These are phyloP conservation scores for Agraylea sexmaculata DNA, from an alignment of 1,140 invertebrate species.

Conservation along the genomic window DNA sequence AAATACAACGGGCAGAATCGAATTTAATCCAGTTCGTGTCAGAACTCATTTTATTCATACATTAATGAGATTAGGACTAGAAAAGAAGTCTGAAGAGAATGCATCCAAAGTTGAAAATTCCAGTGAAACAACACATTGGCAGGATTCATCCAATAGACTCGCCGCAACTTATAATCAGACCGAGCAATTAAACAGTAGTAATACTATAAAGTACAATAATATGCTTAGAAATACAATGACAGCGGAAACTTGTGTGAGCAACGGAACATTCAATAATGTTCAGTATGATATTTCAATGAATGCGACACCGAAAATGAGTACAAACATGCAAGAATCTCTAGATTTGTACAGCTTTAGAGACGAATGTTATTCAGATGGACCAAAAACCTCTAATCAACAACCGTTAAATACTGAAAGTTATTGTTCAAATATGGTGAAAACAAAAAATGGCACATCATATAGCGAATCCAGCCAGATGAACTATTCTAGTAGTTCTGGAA, in stretches of 20 bases:
- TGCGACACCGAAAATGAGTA: slow-evolving; percentile 18
- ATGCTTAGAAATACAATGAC: slow-evolving; percentile 30
- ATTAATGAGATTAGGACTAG: slow-evolving; percentile 85
- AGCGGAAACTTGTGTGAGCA: slow-evolving; percentile 48
- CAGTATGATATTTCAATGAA: slow-evolving; percentile 40
- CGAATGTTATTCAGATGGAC: slow-evolving; percentile 43
- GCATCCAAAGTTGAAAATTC: slow-evolving; percentile 13
- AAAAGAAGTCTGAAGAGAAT: slow-evolving; percentile 45
- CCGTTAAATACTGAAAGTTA: slow-evolving; percentile 24
- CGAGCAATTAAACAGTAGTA: slow-evolving; percentile 3
- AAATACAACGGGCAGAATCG: slow-evolving; percentile 84
- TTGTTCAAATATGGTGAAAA: slow-evolving; percentile 30
- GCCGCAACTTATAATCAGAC: slow-evolving; percentile 8
- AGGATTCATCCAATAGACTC: slow-evolving; percentile 13
- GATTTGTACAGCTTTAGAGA: slow-evolving; percentile 55
- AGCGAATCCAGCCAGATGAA: slow-evolving; percentile 25
- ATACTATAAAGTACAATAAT: slow-evolving; percentile 17
- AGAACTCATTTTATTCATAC: slow-evolving; percentile 97
- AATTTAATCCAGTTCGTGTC: slow-evolving; percentile 92
- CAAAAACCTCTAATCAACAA: slow-evolving; percentile 7
- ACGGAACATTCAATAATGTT: slow-evolving; percentile 52
- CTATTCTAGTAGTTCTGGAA: slow-evolving; percentile 20
- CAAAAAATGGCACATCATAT: slow-evolving; percentile 33
- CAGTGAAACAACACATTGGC: slow-evolving; percentile 15
- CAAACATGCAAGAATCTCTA: slow-evolving; percentile 46